Evolutionary conservation across 1,140 invertebrate genomes (phyloP).

Genomic region (Ceratitis capitata): DNA sequence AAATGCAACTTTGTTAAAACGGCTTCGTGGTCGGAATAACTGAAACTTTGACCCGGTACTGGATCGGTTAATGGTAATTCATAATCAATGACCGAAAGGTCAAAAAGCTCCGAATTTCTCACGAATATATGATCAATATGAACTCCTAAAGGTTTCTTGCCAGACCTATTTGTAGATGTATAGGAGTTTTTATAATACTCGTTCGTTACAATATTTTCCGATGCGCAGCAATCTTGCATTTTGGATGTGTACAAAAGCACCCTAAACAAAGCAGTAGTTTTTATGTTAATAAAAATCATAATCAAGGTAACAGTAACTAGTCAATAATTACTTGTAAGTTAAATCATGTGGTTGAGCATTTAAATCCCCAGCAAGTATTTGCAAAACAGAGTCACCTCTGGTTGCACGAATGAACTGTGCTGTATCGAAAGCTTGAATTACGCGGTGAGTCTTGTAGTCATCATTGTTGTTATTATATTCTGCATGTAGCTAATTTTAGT

Average conservation of each 20-base stretch:
- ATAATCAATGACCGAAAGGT: slow-evolving; percentile 73
- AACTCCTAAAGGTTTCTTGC: slow-evolving; percentile 77
- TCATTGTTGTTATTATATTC: slow-evolving; percentile 88
- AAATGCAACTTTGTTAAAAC: slow-evolving; percentile 72
- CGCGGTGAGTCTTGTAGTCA: slow-evolving; percentile 89
- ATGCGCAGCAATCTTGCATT: slow-evolving; percentile 67
- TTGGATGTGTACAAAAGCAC: slow-evolving; percentile 62
- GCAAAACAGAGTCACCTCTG: slow-evolving; percentile 78
- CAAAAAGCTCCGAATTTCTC: slow-evolving; percentile 60
- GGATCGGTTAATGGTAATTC: slow-evolving; percentile 77
- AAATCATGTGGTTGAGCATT: slow-evolving; percentile 90
- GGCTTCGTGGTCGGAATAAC: slow-evolving; percentile 93
- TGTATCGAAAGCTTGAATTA: slow-evolving; percentile 92
- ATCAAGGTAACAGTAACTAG: background rate
- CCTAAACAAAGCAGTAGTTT: slow-evolving; percentile 47
- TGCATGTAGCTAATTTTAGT: slow-evolving; percentile 83
- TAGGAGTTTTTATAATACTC: slow-evolving; percentile 87
- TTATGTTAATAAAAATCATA: background rate
- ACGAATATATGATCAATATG: slow-evolving; percentile 93
- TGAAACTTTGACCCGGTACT: slow-evolving; percentile 77
- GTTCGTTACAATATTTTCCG: slow-evolving; percentile 73
- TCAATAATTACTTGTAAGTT: slow-evolving; percentile 74
- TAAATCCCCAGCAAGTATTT: slow-evolving; percentile 91
- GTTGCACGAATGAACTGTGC: slow-evolving; percentile 92
- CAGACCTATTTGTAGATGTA: slow-evolving; percentile 69